Conservation (phyloP, 2,797 vertebrate species). For the Ctenopoma kingsleyae region DNA sequence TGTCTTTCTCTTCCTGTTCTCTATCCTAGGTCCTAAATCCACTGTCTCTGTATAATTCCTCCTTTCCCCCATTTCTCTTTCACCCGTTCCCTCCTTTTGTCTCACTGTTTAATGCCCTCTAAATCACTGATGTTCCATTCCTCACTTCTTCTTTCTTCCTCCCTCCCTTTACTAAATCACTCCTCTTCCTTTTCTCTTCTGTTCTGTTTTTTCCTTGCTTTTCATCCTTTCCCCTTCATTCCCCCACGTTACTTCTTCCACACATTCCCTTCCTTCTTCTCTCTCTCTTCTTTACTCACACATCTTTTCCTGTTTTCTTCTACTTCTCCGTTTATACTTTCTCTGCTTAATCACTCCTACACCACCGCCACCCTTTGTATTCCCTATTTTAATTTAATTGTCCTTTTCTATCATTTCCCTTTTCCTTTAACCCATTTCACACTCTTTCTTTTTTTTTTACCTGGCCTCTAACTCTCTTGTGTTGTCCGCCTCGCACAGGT, state of each 20-base stretch:
- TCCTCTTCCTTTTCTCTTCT: background rate
- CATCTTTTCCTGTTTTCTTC: background rate
- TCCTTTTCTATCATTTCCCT: background rate
- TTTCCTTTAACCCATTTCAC: background rate
- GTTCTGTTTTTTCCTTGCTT: background rate
- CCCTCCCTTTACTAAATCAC: conserved; percentile 34
- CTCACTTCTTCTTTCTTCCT: background rate
- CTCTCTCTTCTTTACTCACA: background rate
- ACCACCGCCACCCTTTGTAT: too few relatives aligned
- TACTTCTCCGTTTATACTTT: background rate
- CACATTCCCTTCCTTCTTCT: background rate
- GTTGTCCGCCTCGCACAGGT: conserved; percentile 78
- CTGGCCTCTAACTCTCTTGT: conserved; percentile 2
- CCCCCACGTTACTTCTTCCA: background rate
- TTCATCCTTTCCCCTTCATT: background rate
- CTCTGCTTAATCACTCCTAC: background rate
- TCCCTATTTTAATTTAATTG: background rate
- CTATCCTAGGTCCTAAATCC: conserved; percentile 29
- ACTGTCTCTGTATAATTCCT: background rate
- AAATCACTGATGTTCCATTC: conserved; percentile 34
- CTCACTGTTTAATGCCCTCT: conserved; percentile 15
- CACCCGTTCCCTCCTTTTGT: conserved; percentile 7
- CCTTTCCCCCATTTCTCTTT: conserved; percentile 1
- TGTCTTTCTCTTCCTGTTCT: background rate
- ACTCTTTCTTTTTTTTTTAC: background rate